Evolutionary conservation across 2,797 vertebrate species (phyloP), one percentile per base, ranked within the genome.

Genomic region (Poecile montanus): DNA sequence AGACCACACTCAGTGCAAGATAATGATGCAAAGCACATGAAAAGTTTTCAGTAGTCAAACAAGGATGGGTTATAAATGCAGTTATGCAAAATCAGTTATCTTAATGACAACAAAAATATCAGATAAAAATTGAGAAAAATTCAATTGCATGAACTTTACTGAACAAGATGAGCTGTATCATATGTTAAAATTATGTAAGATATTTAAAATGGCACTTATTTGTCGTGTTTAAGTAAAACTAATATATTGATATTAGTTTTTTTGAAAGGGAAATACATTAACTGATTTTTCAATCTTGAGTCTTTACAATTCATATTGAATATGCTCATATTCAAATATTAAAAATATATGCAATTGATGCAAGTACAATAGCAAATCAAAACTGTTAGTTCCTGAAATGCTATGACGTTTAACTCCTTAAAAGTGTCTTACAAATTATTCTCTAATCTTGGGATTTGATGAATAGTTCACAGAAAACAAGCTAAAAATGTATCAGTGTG

Each of bases 361-460:
- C 19, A 86, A 79, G 34, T 42, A 82, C 19, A 96, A 54, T 3
- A 82, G 45, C 29, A 88, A 90, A 78, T 34, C 60, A 63, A 91
- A 93, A 82, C 7, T 42, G 22, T 74, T 23, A 51, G 44, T 83
- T 34, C 38, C 58, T 92, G 36, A 82, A 76, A 58, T 44, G 20
- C 42, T 90, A 77, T 27, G 16, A 13, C 60, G n/a, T 93, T 92
- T 86, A 88, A 53, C 34, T 79, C 42, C 48, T 42, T 80, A 71
- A 25, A 77, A 81, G 10, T 19, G 27, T 45, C 48, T 83, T 58
- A 80, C 9, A 93, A 90, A 66, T 68, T 79, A 80, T 61, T 70
- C 54, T 89, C 84, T 96, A 85, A 77, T 92, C 36, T 71, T 95
- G 58, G 88, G 54, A 77, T 88, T 48, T 93, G 76, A 90, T 51